Conservation (phyloP, 2,113 vertebrate species). For the Plestiodon gilberti region DNA sequence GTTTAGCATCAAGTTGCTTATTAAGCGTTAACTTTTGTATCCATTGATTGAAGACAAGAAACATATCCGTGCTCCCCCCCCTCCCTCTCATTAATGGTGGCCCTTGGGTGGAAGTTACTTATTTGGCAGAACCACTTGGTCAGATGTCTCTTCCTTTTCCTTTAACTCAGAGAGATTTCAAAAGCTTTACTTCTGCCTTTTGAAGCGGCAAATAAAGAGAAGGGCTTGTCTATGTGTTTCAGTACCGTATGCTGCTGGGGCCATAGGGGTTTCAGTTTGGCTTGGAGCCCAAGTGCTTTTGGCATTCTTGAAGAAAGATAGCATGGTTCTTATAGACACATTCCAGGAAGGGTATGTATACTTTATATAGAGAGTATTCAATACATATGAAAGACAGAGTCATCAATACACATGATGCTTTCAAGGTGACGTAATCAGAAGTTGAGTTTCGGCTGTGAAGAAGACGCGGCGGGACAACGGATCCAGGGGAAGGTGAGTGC, state of each 20-base stretch:
- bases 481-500: no score
- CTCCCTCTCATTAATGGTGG: neutral
- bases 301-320: neutral
- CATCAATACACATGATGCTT: neutral
- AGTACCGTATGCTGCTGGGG: neutral
- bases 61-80: rapidly evolving
- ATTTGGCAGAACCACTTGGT: neutral
- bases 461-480: no score
- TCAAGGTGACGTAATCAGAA: neutral
- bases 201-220: neutral
- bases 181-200: neutral
- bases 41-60: neutral
- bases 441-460: no score
- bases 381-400: neutral
- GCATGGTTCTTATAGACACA: neutral
- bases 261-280: neutral
- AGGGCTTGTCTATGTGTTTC: neutral
- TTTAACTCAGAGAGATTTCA: neutral
- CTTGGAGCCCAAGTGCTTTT: neutral
- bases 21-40: neutral
- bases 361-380: neutral
- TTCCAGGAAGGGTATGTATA: neutral
- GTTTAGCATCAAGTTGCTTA: neutral
- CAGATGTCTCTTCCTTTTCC: neutral
- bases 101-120: neutral